Conservation (phyloP, 2,888 invertebrate species). For the Apomyelois bistriatella region DNA sequence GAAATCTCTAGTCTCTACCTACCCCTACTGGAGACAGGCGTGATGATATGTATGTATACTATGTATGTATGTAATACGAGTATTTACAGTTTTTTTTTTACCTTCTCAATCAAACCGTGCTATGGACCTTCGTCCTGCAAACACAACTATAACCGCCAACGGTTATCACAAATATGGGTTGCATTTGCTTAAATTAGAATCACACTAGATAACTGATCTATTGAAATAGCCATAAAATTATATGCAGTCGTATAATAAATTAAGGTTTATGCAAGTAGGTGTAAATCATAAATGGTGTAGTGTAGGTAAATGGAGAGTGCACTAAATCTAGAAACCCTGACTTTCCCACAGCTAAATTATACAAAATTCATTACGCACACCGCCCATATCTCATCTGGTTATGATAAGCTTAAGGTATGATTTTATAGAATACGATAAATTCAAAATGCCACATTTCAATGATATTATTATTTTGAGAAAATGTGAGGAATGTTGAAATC, state of each 20-base stretch:
- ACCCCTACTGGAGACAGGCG: too few species aligned
- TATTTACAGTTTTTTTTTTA: too few species aligned
- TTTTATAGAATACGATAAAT: neutral
- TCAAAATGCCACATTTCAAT: neutral
- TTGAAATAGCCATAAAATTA: neutral
- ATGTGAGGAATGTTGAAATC: too few species aligned
- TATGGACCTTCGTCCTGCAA: too few species aligned
- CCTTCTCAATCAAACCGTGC: too few species aligned
- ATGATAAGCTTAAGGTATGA: conserved; percentile 1
- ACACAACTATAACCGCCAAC: neutral
- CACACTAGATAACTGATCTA: neutral
- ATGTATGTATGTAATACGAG: too few species aligned
- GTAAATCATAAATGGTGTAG: conserved; percentile 3
- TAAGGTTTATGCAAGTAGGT: conserved; percentile 6
- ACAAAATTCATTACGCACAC: conserved; percentile 6
- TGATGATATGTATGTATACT: too few species aligned
- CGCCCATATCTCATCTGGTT: conserved; percentile 7
- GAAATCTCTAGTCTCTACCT: too few species aligned
- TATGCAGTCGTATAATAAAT: neutral
- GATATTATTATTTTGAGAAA: conserved; percentile 26
- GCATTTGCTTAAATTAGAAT: neutral
- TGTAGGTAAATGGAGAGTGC: neutral
- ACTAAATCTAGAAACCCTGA: conserved; percentile 3
- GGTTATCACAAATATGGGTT: neutral
- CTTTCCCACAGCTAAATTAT: conserved; percentile 8